Conservation (phyloP, 2,797 vertebrate genomes). For the Coranthus polyacanthus region DNA sequence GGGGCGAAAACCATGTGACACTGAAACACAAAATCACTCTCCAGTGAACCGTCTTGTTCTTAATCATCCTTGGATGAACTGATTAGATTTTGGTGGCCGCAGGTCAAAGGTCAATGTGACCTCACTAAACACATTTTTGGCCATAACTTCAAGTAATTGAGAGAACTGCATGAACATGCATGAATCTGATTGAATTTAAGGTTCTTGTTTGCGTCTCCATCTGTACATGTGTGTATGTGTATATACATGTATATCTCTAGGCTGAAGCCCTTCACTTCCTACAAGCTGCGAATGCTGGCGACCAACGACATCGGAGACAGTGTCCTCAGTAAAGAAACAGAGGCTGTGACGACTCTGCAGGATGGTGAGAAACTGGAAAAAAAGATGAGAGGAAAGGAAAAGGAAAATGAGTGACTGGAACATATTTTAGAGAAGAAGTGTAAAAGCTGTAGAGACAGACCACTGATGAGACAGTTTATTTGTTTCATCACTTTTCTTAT, state of each 20-base stretch:
- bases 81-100: no score
- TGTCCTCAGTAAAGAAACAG: constrained; percentile 87
- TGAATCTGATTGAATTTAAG: background rate
- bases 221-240: constrained; percentile 10
- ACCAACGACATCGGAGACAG: constrained; percentile 94
- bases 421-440: background rate
- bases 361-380: constrained; percentile 68
- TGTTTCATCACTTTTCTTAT: constrained; percentile 3
- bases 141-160: no score
- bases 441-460: background rate
- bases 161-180: background rate
- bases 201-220: background rate
- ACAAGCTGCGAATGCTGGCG: constrained; percentile 91
- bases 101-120: no score
- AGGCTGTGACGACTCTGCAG: constrained; percentile 81
- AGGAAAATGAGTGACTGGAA: constrained; percentile 9
- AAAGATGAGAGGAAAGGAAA: background rate
- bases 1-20: no score
- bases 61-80: no score
- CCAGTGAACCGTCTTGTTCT: no score
- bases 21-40: no score
- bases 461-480: background rate
- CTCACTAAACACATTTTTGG: no score
- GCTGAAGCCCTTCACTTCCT: constrained; percentile 92
- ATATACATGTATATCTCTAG: constrained; percentile 74